Percentiles rank a stretch among this genome's conserved stretches.
Conservation (phyloP, 2,888 invertebrate species). For the Harpagoxenus sublaevis region DNA sequence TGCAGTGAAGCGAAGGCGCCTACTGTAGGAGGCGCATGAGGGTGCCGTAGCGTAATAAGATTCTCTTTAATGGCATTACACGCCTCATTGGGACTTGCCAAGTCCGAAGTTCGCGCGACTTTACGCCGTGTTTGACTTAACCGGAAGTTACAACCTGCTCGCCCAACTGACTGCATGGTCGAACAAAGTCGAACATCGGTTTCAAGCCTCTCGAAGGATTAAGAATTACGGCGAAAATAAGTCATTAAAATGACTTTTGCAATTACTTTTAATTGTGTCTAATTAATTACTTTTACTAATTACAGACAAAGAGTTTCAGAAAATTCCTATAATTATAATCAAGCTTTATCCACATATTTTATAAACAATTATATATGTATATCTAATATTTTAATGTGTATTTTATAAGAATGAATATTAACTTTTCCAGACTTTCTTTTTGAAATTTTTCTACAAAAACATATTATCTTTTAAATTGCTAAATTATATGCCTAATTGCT, state of each 20-base stretch:
- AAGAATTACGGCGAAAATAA: slow-evolving; percentile 64
- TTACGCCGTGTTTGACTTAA: slow-evolving; percentile 84
- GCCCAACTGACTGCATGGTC: slow-evolving; percentile 57
- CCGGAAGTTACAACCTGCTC: slow-evolving; percentile 80
- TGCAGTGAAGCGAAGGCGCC: slow-evolving; percentile 78
- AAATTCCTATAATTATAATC: slow-evolving; percentile 1
- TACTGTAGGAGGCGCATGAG: slow-evolving; percentile 77
- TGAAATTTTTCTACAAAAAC: not conserved
- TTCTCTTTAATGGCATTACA: slow-evolving; percentile 86
- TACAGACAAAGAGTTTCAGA: not conserved
- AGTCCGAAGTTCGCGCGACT: slow-evolving; percentile 84
- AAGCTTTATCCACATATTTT: not conserved
- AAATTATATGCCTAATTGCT: not conserved
- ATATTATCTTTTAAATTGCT: not conserved
- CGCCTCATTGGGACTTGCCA: slow-evolving; percentile 86
- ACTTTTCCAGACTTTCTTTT: not conserved
- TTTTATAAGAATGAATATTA: not conserved
- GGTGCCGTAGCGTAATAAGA: slow-evolving; percentile 84
- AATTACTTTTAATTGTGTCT: slow-evolving; percentile 9
- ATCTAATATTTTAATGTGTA: not conserved
- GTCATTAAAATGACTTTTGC: slow-evolving; percentile 20
- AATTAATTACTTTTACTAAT: not conserved
- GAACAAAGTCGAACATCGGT: slow-evolving; percentile 64
- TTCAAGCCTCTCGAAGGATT: slow-evolving; percentile 69
- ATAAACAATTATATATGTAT: not conserved